Evolutionary conservation across 2,888 invertebrate species (phyloP), one percentile per base, ranked within the genome.

Genomic region (Creontiades dilutus): DNA sequence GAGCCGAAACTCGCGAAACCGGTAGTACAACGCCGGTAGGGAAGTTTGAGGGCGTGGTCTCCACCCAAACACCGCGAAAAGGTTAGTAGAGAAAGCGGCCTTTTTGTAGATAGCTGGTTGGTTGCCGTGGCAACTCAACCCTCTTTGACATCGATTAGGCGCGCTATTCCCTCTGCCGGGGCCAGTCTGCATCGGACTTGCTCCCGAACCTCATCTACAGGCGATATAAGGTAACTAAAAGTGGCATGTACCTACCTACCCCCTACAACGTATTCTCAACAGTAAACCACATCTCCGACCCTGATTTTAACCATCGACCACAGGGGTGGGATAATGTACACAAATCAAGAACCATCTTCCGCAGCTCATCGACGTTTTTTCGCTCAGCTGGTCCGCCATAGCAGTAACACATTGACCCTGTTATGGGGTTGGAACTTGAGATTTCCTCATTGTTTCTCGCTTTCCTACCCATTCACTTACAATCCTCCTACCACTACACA

Each of bases 71-170:
- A 80, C 12, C 2, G 52, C 55, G 52, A 46, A 80, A 86, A 76
- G 78, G 80, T 76, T 88, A 88, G 88, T 88, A 88, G 76, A 78
- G 78, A 80, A 88, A 88, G 88, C 88, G 78, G 78, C 88, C 88
- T 88, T 88, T 88, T 88, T 88, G 88, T 88, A 55, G 88, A 88
- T 88, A 78, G 88, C 88, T 78, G 88, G 88, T 46, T 27, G 52
- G 88, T 88, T 88, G 76, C 80, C 88, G 28, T 88, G 80, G 88
- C 88, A 88, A 88, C 88, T 78, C 75, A 88, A 68, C 88, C 88
- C 88, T 55, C 88, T 88, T 55, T 78, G 88, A 88, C 88, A 88
- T 88, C 88, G 88, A 88, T 88, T 88, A 88, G 88, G 88, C 88
- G 88, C 88, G 52, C 88, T 55, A 12, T 52, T 47, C 88, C 88